phyloP scores from a whole-genome alignment of 2,888 invertebrate species.

The Myopa tessellatipennis region DNA sequence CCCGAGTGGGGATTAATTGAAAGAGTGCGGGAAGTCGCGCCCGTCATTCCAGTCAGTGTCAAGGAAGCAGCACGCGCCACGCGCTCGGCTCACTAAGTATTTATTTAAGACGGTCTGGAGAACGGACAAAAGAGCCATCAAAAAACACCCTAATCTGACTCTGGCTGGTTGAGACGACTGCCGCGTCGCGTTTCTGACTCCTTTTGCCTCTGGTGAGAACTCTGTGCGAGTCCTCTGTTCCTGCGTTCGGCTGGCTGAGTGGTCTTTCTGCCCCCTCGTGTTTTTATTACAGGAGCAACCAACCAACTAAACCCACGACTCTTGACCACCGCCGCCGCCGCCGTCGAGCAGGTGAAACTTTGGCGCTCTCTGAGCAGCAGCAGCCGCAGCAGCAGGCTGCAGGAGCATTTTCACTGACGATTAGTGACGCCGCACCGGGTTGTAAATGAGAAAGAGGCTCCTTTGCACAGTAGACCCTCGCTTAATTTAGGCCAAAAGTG shows the following conservation, averaged over 20 bases:
- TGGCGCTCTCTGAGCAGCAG: conserved; percentile 7
- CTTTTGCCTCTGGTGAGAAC: not conserved
- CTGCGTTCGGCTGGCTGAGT: not conserved
- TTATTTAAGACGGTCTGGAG: too few species aligned
- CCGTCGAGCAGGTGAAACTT: conserved; percentile 30
- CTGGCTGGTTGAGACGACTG: not conserved
- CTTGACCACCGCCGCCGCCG: not conserved
- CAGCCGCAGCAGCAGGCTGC: too few species aligned
- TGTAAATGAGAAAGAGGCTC: conserved; percentile 49
- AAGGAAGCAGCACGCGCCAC: not conserved
- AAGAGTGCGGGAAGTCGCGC: not conserved
- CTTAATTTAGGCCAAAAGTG: not conserved
- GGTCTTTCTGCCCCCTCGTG: too few species aligned
- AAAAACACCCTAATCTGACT: not conserved
- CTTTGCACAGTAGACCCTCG: not conserved
- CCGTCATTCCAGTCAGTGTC: not conserved
- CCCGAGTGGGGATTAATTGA: conserved; percentile 50
- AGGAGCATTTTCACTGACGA: conserved; percentile 33
- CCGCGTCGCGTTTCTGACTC: not conserved
- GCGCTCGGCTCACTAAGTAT: not conserved
- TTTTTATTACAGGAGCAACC: too few species aligned
- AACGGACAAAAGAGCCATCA: not conserved
- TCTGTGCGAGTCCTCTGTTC: not conserved
- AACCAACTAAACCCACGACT: not conserved
- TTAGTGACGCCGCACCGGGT: conserved; percentile 53